These are phyloP conservation scores for Morone chrysops DNA, from an alignment of 2,113 vertebrate genomes.

Conservation along the genomic window DNA sequence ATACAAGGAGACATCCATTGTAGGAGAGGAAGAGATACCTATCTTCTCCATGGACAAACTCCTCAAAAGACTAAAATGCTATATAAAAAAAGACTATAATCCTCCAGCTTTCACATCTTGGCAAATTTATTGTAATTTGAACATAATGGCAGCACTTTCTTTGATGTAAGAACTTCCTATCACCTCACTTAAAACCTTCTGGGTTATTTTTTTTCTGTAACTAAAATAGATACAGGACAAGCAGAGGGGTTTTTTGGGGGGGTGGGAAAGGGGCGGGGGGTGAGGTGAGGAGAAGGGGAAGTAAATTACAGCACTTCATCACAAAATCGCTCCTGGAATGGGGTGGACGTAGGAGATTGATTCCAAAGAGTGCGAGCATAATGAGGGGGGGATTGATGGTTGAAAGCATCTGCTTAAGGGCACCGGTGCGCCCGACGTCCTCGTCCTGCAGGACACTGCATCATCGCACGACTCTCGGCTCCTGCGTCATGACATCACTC, in stretches of 20 bases:
- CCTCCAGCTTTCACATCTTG: neutral
- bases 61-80: conserved; percentile 9
- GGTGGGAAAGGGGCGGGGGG: too few relatives aligned
- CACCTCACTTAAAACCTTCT: conserved; percentile 3
- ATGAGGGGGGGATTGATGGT: conserved; percentile 35
- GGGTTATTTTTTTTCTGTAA: neutral
- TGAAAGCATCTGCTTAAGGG: conserved; percentile 40
- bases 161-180: neutral
- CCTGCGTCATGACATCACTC: neutral
- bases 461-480: neutral
- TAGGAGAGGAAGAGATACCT: conserved; percentile 18
- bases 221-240: conserved; percentile 15
- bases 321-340: conserved; percentile 28
- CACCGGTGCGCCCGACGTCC: conserved; percentile 18
- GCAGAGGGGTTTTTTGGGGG: neutral
- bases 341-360: conserved; percentile 29
- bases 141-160: neutral
- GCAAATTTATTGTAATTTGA: neutral
- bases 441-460: neutral
- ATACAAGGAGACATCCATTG: neutral
- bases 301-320: conserved; percentile 46
- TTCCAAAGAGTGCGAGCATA: conserved; percentile 6
- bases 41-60: conserved; percentile 15
- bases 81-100: neutral
- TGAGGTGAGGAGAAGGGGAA: too few relatives aligned